Conservation (phyloP, 1,140 invertebrate genomes). For the fruit fly (Drosophila melanogaster) region Release_6_plus_ISO1_MT NT_037436.4:22593001-22593500, state of each 20-base stretch:
- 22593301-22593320: slow-evolving; percentile 24
- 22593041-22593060: slow-evolving; percentile 84
- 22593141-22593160: slow-evolving; percentile 33
- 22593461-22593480: neutral
- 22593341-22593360: slow-evolving; percentile 59
- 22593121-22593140: slow-evolving; percentile 59
- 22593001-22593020: slow-evolving; percentile 82
- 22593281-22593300: slow-evolving; percentile 7
- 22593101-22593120: slow-evolving; percentile 63
- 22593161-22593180: slow-evolving; percentile 66
- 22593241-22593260: slow-evolving; percentile 51
- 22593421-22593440: slow-evolving; percentile 84
- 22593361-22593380: slow-evolving; percentile 50
- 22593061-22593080: slow-evolving; percentile 85
- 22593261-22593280: slow-evolving; percentile 4
- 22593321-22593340: slow-evolving; percentile 45
- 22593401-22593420: slow-evolving; percentile 84
- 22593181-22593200: slow-evolving; percentile 64
- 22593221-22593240: slow-evolving; percentile 27
- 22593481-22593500: slow-evolving; percentile 44
- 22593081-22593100: slow-evolving; percentile 60
- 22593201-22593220: slow-evolving; percentile 42
- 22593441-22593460: slow-evolving; percentile 73
- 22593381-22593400: slow-evolving; percentile 64
- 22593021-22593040: slow-evolving; percentile 84